phyloP scores from a whole-genome alignment of 2,113 vertebrate species.

The Cyprinus carpio region DNA sequence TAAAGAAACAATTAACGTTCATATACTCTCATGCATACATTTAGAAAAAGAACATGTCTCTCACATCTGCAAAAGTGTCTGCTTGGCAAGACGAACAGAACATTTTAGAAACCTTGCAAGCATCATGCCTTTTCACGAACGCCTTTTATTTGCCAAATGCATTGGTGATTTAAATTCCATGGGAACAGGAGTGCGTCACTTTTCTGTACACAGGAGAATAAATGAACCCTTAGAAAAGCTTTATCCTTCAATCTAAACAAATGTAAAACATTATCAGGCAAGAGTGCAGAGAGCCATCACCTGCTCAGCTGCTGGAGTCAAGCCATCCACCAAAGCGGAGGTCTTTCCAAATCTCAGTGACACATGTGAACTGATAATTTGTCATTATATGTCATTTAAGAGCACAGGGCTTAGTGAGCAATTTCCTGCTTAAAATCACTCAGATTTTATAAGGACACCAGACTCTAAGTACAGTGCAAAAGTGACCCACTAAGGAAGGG shows the following conservation, averaged over 20 bases:
- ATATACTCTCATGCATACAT: neutral
- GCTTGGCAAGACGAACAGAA: conserved; percentile 28
- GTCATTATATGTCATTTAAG: conserved; percentile 13
- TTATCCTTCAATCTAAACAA: neutral
- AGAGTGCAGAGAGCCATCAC: neutral
- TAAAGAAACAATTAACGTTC: conserved; percentile 1
- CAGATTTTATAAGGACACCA: conserved; percentile 14
- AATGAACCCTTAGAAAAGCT: neutral
- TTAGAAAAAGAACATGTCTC: neutral
- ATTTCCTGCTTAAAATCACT: neutral
- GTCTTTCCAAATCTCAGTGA: neutral
- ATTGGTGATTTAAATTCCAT: conserved; percentile 19
- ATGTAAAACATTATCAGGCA: neutral
- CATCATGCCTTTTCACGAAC: neutral
- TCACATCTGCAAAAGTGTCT: conserved; percentile 39
- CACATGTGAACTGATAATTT: neutral
- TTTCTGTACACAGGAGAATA: neutral
- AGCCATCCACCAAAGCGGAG: neutral
- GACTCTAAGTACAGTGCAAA: neutral
- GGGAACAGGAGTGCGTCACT: neutral
- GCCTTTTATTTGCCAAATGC: conserved; percentile 37
- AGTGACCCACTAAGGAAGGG: neutral
- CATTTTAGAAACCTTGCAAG: conserved; percentile 27
- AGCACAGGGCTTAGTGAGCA: conserved; percentile 1
- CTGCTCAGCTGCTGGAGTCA: neutral